Evolutionary conservation across 2,797 vertebrate genomes (phyloP), one percentile per base, ranked within the genome.

Genomic region (Dallia pectoralis): DNA sequence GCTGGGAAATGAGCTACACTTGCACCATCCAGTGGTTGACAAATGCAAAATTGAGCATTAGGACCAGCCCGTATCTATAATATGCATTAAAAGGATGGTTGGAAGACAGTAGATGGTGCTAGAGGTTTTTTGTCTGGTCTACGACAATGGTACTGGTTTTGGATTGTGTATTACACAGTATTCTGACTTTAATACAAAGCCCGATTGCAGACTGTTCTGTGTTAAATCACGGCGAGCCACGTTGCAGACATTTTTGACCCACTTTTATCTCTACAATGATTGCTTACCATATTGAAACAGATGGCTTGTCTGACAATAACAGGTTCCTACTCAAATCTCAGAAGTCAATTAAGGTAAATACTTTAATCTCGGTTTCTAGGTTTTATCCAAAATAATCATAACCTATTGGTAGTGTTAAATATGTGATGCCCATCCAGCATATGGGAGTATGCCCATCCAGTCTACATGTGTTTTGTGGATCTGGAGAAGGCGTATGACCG

Each of bases 241-340:
- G 29, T 29, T 63, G 16, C 22, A 11, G 25, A 32, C 29, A 63
- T 63, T 30, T 63, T 29, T 63, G 25, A 63, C 25, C 53, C 22
- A 59, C 53, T 25, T 59, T 4, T 59, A 12, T 59, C 14, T 25
- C 25, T 59, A 15, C 30, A 27, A 63, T 30, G 6, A 63, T 63
- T 29, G 29, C 61, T 63, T 63, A 63, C 61, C 61, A 63, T 63
- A 63, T 63, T 63, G 25, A 14, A 63, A 29, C 61, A 63, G 61
- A 63, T 63, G 61, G 61, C 14, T 16, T 16, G 61, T 63, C 61
- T 63, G n/a, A 62, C 27, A 16, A 62, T 62, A 62, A 15, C 14
- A 5, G 12, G 30, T 30, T 59, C 25, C 53, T 25, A 25, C 53
- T 14, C 53, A 59, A 59, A 59, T 59, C 53, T 27, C 53, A 12